These are phyloP conservation scores for Calephelis perditalis DNA, from an alignment of 2,888 invertebrate species.

Conservation along the genomic window DNA sequence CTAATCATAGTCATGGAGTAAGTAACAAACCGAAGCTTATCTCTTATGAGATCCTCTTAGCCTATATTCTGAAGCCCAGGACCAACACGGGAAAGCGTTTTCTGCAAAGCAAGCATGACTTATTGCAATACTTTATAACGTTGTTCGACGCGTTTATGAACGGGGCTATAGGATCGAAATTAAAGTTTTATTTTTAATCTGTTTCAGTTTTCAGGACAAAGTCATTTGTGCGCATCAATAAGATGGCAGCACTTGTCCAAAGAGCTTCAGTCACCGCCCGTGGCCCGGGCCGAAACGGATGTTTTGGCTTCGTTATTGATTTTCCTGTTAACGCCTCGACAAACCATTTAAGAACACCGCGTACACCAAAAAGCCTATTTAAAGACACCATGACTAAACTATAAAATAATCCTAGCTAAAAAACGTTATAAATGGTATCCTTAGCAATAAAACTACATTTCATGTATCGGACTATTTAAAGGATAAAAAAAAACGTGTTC, in stretches of 20 bases:
- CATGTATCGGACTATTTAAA: slow-evolving; percentile 36
- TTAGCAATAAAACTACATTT: slow-evolving; percentile 25
- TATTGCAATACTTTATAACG: no score
- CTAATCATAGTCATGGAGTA: no score
- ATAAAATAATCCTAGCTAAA: slow-evolving; percentile 24
- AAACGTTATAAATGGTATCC: slow-evolving; percentile 33
- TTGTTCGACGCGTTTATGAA: no score
- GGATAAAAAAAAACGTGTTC: slow-evolving; percentile 35
- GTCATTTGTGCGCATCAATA: slow-evolving; percentile 30
- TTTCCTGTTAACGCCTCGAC: slow-evolving; percentile 23
- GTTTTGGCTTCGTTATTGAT: slow-evolving; percentile 28
- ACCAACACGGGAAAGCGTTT: no score
- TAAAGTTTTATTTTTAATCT: background rate
- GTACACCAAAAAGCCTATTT: slow-evolving; percentile 21
- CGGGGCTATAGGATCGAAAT: no score
- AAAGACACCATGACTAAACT: slow-evolving; percentile 39
- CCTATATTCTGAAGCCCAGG: no score
- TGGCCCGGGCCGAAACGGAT: slow-evolving; percentile 42
- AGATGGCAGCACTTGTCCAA: slow-evolving; percentile 32
- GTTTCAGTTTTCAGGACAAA: slow-evolving; percentile 14
- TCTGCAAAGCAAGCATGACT: no score
- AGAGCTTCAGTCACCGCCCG: slow-evolving; percentile 57
- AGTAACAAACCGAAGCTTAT: no score
- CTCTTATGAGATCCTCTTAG: no score
- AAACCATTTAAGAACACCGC: slow-evolving; percentile 28